These are phyloP conservation scores for Dryadula phaetusa DNA, from an alignment of 2,888 invertebrate genomes.

Conservation along the genomic window DNA sequence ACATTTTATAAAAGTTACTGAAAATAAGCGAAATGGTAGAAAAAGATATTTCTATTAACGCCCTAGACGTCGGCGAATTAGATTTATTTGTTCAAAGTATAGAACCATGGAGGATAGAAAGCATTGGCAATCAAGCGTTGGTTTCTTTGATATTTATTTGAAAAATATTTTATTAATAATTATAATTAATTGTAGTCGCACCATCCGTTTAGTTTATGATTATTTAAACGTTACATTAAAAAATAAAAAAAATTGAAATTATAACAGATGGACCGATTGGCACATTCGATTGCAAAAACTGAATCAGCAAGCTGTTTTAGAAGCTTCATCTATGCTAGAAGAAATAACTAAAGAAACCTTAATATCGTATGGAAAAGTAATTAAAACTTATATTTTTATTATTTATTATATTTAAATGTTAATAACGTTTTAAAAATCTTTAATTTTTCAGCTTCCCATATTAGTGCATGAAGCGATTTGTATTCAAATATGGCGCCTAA, in stretches of 20 bases:
- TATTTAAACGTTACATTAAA: too few relatives aligned
- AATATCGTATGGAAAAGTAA: slow-evolving; percentile 89
- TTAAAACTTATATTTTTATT: neutral
- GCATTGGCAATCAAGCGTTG: slow-evolving; percentile 86
- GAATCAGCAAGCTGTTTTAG: slow-evolving; percentile 94
- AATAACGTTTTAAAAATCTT: neutral
- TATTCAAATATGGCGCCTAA: slow-evolving; percentile 93
- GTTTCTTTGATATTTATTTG: too few relatives aligned
- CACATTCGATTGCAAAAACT: slow-evolving; percentile 93
- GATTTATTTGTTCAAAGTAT: slow-evolving; percentile 90
- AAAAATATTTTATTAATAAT: neutral
- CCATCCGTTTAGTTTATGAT: neutral
- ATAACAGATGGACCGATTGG: slow-evolving; percentile 89
- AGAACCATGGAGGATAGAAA: slow-evolving; percentile 86
- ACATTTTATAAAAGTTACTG: neutral
- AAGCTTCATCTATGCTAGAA: slow-evolving; percentile 90
- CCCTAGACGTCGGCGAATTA: slow-evolving; percentile 88
- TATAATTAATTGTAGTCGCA: neutral
- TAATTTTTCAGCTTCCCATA: slow-evolving; percentile 85
- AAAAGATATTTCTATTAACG: slow-evolving; percentile 75
- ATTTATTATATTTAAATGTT: neutral
- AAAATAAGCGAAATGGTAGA: slow-evolving; percentile 72
- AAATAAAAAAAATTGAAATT: neutral
- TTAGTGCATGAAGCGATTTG: slow-evolving; percentile 93
- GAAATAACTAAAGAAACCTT: slow-evolving; percentile 94